Evolutionary conservation across 2,113 vertebrate species (phyloP), one percentile per base, ranked within the genome.

Genomic region (Podarcis cretensis): DNA sequence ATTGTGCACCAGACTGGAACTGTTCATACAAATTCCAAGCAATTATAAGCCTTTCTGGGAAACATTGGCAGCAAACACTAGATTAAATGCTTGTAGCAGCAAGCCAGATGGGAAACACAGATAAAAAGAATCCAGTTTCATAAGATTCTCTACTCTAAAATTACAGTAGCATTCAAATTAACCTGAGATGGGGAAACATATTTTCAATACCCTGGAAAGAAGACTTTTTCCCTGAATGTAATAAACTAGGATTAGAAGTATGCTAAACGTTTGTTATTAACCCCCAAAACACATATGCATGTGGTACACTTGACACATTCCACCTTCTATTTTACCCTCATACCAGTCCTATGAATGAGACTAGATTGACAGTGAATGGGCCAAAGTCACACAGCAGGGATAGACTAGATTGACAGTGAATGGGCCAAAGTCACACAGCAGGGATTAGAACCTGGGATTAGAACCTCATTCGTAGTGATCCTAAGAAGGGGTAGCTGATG

Each of bases 11-110:
- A 97, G 96, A 97, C 96, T 97, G 94, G 95, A 97, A 97, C 96
- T 96, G 96, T 95, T 97, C 94, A 94, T 96, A 96, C 95, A 97
- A 97, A 97, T 97, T 97, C 96, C 96, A 96, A 96, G 96, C 94
- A 97, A 97, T 97, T 97, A 97, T 91, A 96, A 96, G 89, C 86
- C 94, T 97, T 97, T 97, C 96, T 97, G 97, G 96, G 96, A 97
- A 97, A 96, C 88, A 93, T 10, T 96, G 94, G 96, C 96, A 96
- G 91, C 94, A 95, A 97, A 94, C 87, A 92, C 76, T 91, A 93
- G 94, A 96, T 97, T 96, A 96, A 97, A 96, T 93, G 95, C 94
- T 94, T 97, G 93, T 93, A 96, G 94, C 93, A 94, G 89, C 92
- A 96, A 96, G 86, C 94, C 96, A 97, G 96, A 97, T 97, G 96